phyloP scores from a whole-genome alignment of 2,888 invertebrate genomes.

The Apotomis capreana region DNA sequence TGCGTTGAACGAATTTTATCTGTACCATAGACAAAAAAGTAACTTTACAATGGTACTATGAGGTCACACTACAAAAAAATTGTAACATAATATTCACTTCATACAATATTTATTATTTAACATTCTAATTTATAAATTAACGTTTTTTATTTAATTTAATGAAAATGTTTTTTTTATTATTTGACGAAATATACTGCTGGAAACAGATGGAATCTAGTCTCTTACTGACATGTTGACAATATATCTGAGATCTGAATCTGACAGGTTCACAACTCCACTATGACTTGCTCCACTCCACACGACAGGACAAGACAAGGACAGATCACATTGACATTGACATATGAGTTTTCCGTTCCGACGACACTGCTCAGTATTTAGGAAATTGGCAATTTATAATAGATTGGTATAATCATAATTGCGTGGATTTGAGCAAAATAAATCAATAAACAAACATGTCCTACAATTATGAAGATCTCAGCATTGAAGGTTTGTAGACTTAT shows the following conservation, averaged over 20 bases:
- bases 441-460: slow-evolving; percentile 62
- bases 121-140: too few species aligned
- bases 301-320: neutral
- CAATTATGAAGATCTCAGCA: slow-evolving; percentile 82
- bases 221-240: neutral
- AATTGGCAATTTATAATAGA: too few species aligned
- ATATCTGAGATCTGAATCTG: too few species aligned
- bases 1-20: slow-evolving; percentile 62
- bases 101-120: neutral
- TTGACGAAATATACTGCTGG: too few species aligned
- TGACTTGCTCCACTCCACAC: too few species aligned
- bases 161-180: too few species aligned
- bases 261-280: too few species aligned
- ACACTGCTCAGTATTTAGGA: neutral
- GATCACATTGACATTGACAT: neutral
- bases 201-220: too few species aligned
- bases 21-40: slow-evolving; percentile 41
- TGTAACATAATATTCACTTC: neutral
- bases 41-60: slow-evolving; percentile 19
- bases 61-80: neutral
- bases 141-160: too few species aligned
- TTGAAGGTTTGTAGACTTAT: slow-evolving; percentile 71
- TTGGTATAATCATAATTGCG: neutral
- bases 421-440: neutral
- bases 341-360: neutral